A percentile compares a stretch with the other conserved stretches of the same genome.
Conservation (phyloP, 2,797 vertebrate species). For the Macropodus opercularis region DNA sequence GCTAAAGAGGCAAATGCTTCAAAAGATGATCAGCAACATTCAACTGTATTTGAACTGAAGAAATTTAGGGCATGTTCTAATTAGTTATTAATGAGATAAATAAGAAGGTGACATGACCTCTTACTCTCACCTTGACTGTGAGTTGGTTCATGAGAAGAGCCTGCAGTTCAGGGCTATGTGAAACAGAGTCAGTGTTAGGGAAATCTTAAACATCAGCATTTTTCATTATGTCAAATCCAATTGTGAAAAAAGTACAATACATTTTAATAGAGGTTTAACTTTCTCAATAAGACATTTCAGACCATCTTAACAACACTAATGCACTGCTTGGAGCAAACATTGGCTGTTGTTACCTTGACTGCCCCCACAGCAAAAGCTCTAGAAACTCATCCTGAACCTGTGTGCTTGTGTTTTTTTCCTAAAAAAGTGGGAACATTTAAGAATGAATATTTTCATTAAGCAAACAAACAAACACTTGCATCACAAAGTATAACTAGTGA, state of each 20-base stretch:
- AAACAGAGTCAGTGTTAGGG: constrained; percentile 16
- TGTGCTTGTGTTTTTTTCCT: constrained; percentile 98
- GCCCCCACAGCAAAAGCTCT: constrained; percentile 95
- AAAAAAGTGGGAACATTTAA: constrained; percentile 1
- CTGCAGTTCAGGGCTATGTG: constrained; percentile 91
- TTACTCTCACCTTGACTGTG: constrained; percentile 90
- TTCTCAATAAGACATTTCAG: constrained; percentile 1
- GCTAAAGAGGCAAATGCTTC: neutral
- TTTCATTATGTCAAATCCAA: neutral
- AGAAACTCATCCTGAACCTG: constrained; percentile 98
- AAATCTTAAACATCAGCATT: neutral
- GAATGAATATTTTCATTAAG: no score
- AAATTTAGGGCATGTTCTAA: no score
- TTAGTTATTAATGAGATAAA: no score
- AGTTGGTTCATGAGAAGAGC: constrained; percentile 96
- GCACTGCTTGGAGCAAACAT: neutral
- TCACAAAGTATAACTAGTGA: constrained; percentile 50
- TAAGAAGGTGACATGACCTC: neutral
- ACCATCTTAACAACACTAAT: constrained; percentile 41
- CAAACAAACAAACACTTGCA: no score
- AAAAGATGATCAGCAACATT: no score
- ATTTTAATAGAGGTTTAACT: neutral
- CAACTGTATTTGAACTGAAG: neutral
- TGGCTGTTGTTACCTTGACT: constrained; percentile 85
- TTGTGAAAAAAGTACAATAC: neutral